Base-by-base conservation (phyloP, 2,797 vertebrate species). In the Tamandua tetradactyla region DNA sequence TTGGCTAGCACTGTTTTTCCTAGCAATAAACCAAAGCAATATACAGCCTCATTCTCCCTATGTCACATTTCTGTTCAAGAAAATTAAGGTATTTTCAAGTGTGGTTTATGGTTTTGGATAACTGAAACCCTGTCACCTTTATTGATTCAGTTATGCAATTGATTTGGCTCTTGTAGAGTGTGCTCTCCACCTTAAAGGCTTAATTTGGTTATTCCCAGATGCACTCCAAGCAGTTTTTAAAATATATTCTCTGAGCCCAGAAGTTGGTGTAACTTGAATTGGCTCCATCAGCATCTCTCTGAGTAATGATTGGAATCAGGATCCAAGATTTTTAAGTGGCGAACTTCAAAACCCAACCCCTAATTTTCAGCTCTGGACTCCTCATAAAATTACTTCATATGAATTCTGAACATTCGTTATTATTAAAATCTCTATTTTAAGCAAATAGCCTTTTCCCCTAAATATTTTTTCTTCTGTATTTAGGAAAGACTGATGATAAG, bases 161-260 rank as follows among this genome's bases (percentile, higher is more conserved):
- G 71, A 91, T 97, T 87, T 95, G 44, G 95, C 79, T 72, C 64
- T 90, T 94, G 23, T 55, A 87, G 23, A 88, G 32, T 35, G 37
- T 75, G 52, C 32, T 66, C 40, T 93, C 59, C 59, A 35, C 81
- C 95, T 96, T 94, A 96, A 97, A 83, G 85, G n/a, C 37, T 86
- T 95, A 94, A 95, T 95, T 88, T 96, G 74, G 84, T 87, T 95
- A 89, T 91, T 92, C 32, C 20, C 72, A 75, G 20, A 85, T 93
- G 32, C 61, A 87, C 30, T 91, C 95, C 78, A 75, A 82, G 81
- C 23, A 69, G 89, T 95, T 95, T 97, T 93, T 81, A 89, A 95
- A 96, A 94, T 87, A 87, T 44, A 69, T 96, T 94, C 78, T 93
- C 47, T 94, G 57, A 93, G 66, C 17, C 72, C 93, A 81, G 14